These are phyloP conservation scores for Dipodomys stephensi DNA, from an alignment of 2,113 vertebrate genomes.

Conservation along the genomic window DNA sequence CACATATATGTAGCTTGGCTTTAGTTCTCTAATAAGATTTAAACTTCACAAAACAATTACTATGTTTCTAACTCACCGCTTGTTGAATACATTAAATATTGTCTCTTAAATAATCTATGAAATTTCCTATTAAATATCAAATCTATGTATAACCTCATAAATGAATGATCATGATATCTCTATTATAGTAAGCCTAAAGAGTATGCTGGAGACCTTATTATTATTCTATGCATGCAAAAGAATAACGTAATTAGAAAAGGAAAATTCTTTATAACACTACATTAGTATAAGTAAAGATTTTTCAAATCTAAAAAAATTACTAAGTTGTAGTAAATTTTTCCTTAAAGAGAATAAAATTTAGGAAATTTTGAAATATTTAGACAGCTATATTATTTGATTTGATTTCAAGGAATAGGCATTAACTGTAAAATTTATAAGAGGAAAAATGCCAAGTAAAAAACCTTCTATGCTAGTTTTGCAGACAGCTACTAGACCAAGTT, in stretches of 20 bases:
- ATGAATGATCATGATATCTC: not conserved
- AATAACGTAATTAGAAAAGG: not conserved
- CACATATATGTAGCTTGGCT: slow-evolving; percentile 29
- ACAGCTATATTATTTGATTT: slow-evolving; percentile 36
- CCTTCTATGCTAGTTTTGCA: not conserved
- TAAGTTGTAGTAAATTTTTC: not conserved
- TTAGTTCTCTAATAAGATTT: slow-evolving; percentile 30
- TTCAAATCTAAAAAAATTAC: not conserved
- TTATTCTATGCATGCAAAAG: not conserved
- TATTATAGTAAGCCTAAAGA: not conserved
- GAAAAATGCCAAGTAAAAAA: slow-evolving; percentile 3
- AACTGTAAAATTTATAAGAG: not conserved
- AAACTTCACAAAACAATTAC: not conserved
- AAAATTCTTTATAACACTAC: not conserved
- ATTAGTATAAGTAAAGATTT: not conserved
- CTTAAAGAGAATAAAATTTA: not conserved
- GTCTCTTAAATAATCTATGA: slow-evolving; percentile 24
- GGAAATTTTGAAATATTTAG: not conserved
- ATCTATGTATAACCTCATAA: not conserved
- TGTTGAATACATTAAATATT: slow-evolving; percentile 3
- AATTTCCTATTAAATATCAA: slow-evolving; percentile 36
- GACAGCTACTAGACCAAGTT: not conserved
- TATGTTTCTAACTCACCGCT: not conserved
- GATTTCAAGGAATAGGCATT: not conserved
- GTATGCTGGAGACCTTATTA: not conserved